Percentiles rank a stretch among this genome's conserved stretches.
phyloP scores from a whole-genome alignment of 2,113 vertebrate genomes.

The Microtus montanus region DNA sequence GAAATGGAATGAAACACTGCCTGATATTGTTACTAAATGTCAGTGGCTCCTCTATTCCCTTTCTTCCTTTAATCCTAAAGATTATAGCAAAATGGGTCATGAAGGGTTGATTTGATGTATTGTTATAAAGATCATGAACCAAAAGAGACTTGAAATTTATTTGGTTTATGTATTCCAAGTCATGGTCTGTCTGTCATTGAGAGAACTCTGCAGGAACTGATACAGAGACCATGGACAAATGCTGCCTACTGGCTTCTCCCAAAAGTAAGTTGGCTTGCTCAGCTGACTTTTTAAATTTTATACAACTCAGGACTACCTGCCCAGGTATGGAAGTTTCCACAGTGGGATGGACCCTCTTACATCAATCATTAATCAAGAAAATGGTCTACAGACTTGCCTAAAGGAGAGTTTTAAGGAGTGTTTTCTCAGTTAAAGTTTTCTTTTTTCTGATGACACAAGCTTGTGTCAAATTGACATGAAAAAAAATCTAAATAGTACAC shows the following conservation, averaged over 20 bases:
- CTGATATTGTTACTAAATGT: not conserved
- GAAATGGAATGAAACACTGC: not conserved
- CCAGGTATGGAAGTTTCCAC: not conserved
- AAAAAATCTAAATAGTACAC: not conserved
- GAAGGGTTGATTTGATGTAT: not conserved
- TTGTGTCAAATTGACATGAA: not conserved
- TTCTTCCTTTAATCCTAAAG: not conserved
- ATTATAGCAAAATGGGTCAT: not conserved
- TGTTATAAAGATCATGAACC: not conserved
- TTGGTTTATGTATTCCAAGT: not conserved
- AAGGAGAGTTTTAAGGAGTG: not conserved
- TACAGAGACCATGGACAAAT: not conserved
- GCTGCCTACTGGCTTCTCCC: not conserved
- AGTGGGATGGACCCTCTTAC: no score
- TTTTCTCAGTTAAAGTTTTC: not conserved
- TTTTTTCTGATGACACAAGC: not conserved
- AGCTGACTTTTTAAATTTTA: not conserved
- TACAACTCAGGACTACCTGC: not conserved
- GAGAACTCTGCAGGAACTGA: not conserved
- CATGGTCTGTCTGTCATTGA: not conserved
- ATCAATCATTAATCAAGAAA: not conserved
- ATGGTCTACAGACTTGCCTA: not conserved
- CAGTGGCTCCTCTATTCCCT: not conserved
- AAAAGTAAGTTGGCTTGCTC: not conserved
- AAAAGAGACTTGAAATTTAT: not conserved